These are phyloP conservation scores for Enteromius argenteus DNA, from an alignment of 2,797 vertebrate genomes.

Conservation along the genomic window DNA sequence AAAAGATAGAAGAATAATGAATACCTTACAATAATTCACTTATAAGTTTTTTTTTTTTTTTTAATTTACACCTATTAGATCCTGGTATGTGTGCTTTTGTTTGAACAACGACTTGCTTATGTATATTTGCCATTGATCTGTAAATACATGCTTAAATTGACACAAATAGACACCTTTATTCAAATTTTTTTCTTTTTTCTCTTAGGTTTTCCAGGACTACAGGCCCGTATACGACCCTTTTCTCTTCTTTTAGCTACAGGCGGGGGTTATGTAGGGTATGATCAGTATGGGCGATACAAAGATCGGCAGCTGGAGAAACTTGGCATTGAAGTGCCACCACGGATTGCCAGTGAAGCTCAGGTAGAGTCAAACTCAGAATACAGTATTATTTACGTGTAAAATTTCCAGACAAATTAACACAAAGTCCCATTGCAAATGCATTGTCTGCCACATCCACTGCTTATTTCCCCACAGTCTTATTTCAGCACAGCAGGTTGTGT, in stretches of 20 bases:
- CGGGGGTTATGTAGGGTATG: conserved; percentile 88
- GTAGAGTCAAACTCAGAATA: conserved; percentile 70
- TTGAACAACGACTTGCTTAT: neutral
- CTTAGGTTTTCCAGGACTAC: conserved; percentile 49
- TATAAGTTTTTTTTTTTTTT: neutral
- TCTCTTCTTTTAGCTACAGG: conserved; percentile 84
- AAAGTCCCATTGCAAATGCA: neutral
- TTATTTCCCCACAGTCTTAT: neutral
- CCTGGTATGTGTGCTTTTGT: neutral
- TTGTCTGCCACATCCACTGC: conserved; percentile 11
- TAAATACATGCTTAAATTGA: neutral
- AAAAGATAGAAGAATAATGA: neutral
- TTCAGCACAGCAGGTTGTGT: neutral
- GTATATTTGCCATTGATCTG: neutral
- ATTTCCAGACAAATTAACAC: too few relatives aligned
- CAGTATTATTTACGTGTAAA: neutral
- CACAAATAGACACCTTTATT: neutral
- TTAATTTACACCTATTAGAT: neutral
- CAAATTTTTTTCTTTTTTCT: neutral
- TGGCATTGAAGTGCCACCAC: conserved; percentile 80
- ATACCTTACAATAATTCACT: neutral
- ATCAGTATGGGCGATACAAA: conserved; percentile 83
- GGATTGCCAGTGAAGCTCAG: conserved; percentile 83
- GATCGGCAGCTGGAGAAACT: conserved; percentile 70
- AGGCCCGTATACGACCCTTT: conserved; percentile 80